Evolutionary conservation across 2,888 invertebrate genomes (phyloP).

Genomic region (Portevinia maculata): DNA sequence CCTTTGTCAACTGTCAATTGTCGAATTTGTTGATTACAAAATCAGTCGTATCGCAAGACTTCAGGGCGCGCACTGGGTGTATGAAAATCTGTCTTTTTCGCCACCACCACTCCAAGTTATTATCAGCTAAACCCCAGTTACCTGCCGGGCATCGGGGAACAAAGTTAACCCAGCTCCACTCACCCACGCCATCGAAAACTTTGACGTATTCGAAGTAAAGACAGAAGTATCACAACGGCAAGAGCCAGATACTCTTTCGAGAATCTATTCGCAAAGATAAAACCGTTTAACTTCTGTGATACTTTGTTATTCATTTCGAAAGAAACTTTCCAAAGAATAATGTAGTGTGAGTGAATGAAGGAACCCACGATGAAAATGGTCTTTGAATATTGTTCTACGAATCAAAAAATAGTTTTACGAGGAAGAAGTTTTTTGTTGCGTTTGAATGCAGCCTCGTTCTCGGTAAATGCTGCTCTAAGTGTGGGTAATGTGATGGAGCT

Average conservation of each 20-base stretch:
- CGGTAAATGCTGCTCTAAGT: neutral
- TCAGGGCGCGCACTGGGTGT: constrained; percentile 5
- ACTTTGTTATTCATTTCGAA: constrained; percentile 66
- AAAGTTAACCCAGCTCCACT: constrained; percentile 13
- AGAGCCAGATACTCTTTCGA: constrained; percentile 46
- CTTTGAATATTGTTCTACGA: constrained; percentile 68
- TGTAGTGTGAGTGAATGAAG: constrained; percentile 7
- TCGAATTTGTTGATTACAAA: constrained; percentile 71
- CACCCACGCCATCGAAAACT: constrained; percentile 58
- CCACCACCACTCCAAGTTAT: constrained; percentile 32
- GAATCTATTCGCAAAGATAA: constrained; percentile 69
- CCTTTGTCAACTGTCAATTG: constrained; percentile 73
- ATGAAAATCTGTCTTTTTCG: constrained; percentile 25
- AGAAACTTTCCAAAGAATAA: constrained; percentile 13
- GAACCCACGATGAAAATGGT: constrained; percentile 29
- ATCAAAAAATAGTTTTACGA: constrained; percentile 53
- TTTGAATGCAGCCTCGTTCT: neutral
- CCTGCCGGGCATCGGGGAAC: constrained; percentile 38
- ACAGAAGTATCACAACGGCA: constrained; percentile 56
- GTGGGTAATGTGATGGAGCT: constrained; percentile 55
- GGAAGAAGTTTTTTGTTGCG: constrained; percentile 50
- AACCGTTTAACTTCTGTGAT: constrained; percentile 71
- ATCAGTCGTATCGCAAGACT: constrained; percentile 38
- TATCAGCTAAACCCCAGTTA: constrained; percentile 60
- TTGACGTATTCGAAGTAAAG: constrained; percentile 53